These are phyloP conservation scores for Drosophila trapezifrons DNA, from an alignment of 1,140 invertebrate genomes.

Conservation along the genomic window DNA sequence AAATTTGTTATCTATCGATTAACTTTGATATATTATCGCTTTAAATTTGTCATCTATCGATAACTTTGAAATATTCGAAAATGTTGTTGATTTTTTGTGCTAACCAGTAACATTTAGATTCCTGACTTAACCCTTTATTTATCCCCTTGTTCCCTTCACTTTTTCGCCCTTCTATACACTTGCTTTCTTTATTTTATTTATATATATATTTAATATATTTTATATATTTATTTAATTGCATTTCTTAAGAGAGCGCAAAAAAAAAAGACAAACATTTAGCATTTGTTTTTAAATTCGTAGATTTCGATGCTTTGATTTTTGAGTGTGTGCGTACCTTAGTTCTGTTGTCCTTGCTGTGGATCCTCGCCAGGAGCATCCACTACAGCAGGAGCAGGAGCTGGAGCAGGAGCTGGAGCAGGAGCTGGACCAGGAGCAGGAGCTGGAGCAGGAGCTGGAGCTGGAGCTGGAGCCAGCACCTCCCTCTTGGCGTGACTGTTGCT, in stretches of 20 bases:
- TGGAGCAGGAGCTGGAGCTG: too few species aligned
- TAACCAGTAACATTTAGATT: not conserved
- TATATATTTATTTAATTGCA: constrained; percentile 25
- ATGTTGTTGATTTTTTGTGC: not conserved
- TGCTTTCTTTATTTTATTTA: not conserved
- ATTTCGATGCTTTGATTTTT: constrained; percentile 52
- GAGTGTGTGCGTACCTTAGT: constrained; percentile 27
- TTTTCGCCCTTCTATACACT: not conserved
- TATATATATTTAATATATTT: not conserved
- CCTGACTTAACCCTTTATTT: not conserved
- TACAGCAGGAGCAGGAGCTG: too few species aligned
- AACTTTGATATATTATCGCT: not conserved
- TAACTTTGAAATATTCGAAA: not conserved
- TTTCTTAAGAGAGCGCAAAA: constrained; percentile 40
- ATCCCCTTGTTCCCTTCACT: not conserved
- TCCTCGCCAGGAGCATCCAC: constrained; percentile 11
- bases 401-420: too few species aligned
- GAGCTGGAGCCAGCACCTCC: too few species aligned
- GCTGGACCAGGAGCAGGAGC: too few species aligned
- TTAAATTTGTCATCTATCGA: not conserved
- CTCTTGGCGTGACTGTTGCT: constrained; percentile 40
- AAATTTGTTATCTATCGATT: not conserved
- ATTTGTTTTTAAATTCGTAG: constrained; percentile 46
- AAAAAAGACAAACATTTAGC: constrained; percentile 49
- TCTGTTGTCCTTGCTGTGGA: constrained; percentile 12